These are phyloP conservation scores for Alces alces DNA, from an alignment of 2,113 vertebrate species.

Conservation along the genomic window DNA sequence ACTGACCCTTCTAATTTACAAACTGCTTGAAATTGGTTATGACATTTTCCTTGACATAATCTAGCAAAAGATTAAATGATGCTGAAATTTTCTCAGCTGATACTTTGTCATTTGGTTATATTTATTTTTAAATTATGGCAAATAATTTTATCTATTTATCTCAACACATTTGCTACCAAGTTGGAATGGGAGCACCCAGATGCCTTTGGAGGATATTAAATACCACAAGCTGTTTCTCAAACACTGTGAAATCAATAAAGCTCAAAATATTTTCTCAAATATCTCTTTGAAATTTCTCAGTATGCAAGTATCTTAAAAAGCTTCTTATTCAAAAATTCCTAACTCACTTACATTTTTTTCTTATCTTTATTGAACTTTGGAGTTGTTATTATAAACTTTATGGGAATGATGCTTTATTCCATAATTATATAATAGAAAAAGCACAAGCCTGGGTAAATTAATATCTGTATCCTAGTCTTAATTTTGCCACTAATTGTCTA, in stretches of 20 bases:
- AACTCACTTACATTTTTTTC: conserved; percentile 32
- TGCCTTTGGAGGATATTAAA: conserved; percentile 50
- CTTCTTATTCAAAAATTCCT: not conserved
- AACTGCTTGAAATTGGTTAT: not conserved
- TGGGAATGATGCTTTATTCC: not conserved
- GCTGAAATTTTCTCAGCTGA: not conserved
- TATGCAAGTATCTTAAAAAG: conserved; percentile 17
- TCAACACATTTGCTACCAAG: conserved; percentile 31
- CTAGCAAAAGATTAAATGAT: not conserved
- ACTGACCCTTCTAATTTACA: not conserved
- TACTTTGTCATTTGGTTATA: not conserved
- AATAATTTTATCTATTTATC: conserved; percentile 61
- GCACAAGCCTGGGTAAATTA: not conserved
- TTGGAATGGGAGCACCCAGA: conserved; percentile 47
- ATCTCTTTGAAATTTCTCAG: conserved; percentile 20
- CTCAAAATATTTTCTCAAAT: conserved; percentile 69
- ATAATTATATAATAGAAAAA: not conserved
- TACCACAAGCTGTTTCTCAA: conserved; percentile 68
- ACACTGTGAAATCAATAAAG: conserved; percentile 61
- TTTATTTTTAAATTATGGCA: conserved; percentile 50
- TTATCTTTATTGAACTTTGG: not conserved
- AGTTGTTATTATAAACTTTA: not conserved
- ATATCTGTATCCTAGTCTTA: not conserved
- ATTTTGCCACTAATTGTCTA: not conserved
- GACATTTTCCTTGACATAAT: conserved; percentile 11